Percentiles rank a stretch among this genome's conserved stretches.
These are phyloP conservation scores for Parapsyche elsis DNA, from an alignment of 1,140 invertebrate genomes.

Conservation along the genomic window DNA sequence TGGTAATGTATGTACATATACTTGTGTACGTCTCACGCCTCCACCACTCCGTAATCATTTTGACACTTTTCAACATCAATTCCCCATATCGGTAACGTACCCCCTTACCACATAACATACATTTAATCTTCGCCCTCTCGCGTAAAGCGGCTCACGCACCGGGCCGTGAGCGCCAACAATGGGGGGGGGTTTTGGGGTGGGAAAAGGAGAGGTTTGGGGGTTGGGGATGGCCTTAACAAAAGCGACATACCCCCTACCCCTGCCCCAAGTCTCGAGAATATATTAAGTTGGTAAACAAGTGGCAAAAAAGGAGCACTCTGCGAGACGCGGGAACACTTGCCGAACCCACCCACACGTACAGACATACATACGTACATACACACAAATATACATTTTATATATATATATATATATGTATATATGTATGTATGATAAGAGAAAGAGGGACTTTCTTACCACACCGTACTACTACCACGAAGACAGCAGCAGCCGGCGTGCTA, in stretches of 20 bases:
- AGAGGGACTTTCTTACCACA: too few relatives aligned
- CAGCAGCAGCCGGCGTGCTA: slow-evolving; percentile 36
- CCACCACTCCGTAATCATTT: slow-evolving; percentile 28
- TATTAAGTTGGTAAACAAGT: slow-evolving; percentile 57
- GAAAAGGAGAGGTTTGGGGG: neutral
- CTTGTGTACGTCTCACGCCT: neutral
- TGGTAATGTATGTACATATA: neutral
- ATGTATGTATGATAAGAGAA: neutral
- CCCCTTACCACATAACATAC: slow-evolving; percentile 27
- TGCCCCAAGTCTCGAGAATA: slow-evolving; percentile 37
- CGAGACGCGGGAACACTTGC: slow-evolving; percentile 29
- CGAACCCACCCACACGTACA: neutral
- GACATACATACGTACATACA: neutral
- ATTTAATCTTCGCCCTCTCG: slow-evolving; percentile 37
- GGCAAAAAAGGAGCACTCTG: slow-evolving; percentile 53
- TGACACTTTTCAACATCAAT: slow-evolving; percentile 35
- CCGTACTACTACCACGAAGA: neutral
- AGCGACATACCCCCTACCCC: slow-evolving; percentile 14
- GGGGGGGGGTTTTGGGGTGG: neutral
- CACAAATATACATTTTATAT: neutral
- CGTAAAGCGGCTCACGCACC: slow-evolving; percentile 16
- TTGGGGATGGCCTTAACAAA: slow-evolving; percentile 33
- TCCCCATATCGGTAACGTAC: slow-evolving; percentile 40
- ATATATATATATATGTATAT: neutral
- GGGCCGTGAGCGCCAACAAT: neutral